Evolutionary conservation across 2,888 invertebrate genomes (phyloP).

Genomic region (Mystacides longicornis): DNA sequence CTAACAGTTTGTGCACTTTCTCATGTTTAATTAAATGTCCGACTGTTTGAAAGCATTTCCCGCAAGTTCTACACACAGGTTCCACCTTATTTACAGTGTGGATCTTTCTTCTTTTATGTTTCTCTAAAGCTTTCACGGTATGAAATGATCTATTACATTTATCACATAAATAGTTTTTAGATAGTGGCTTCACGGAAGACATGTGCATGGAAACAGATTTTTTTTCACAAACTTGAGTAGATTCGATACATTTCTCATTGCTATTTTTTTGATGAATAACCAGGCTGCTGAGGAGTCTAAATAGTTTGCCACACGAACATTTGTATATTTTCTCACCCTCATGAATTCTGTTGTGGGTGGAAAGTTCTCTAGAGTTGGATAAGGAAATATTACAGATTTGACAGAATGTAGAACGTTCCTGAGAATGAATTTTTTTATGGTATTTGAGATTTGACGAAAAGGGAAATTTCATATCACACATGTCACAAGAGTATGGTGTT

Average conservation of each 20-base stretch:
- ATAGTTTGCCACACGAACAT: constrained; percentile 3
- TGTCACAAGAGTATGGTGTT: background rate
- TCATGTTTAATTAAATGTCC: background rate
- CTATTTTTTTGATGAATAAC: background rate
- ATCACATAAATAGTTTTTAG: background rate
- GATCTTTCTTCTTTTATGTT: background rate
- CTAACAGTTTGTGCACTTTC: background rate
- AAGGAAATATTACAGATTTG: background rate
- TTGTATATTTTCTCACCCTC: constrained; percentile 3
- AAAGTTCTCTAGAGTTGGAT: background rate
- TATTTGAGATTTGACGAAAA: background rate
- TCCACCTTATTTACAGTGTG: background rate
- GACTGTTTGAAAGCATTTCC: background rate
- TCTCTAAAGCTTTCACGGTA: background rate
- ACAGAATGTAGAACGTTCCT: background rate
- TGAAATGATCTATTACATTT: background rate
- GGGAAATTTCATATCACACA: background rate
- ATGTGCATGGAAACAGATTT: background rate
- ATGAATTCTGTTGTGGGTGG: background rate
- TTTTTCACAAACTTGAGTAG: background rate
- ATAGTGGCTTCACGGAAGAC: no score
- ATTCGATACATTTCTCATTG: background rate
- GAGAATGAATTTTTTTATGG: background rate
- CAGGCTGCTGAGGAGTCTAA: background rate
- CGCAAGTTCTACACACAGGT: background rate